These are phyloP conservation scores for Simalia tracyae DNA, from an alignment of 2,797 vertebrate genomes.

Conservation along the genomic window DNA sequence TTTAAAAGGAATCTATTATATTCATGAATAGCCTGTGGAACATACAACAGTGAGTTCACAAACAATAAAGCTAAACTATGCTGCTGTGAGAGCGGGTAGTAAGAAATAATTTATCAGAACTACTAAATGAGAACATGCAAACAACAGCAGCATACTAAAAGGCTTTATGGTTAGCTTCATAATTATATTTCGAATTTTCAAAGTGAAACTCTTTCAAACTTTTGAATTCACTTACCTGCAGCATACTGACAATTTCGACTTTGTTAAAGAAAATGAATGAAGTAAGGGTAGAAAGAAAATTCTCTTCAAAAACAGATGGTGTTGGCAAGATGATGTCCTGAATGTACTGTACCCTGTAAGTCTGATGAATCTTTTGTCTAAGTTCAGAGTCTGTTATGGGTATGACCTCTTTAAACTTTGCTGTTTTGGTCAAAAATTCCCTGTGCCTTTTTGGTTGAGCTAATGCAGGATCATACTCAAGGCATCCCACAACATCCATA, in stretches of 20 bases:
- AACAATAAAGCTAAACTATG: neutral
- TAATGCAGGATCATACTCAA: constrained; percentile 96
- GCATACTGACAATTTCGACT: constrained; percentile 99
- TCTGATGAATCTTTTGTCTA: constrained; percentile 99
- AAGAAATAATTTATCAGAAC: neutral
- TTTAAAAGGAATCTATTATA: neutral
- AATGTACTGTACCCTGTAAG: constrained; percentile 98
- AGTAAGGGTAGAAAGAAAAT: constrained; percentile 97
- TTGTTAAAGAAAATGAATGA: constrained; percentile 99
- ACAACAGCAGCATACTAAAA: neutral
- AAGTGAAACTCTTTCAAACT: constrained; percentile 14
- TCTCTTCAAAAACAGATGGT: constrained; percentile 98
- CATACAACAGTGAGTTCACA: neutral
- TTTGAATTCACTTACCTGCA: constrained; percentile 85
- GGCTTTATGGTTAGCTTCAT: neutral
- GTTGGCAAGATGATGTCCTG: constrained; percentile 99
- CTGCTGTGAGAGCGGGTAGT: too few relatives aligned
- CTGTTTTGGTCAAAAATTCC: constrained; percentile 99
- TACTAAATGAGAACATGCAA: neutral
- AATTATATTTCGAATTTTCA: constrained; percentile 25
- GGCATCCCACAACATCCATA: constrained; percentile 99
- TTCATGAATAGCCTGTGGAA: neutral
- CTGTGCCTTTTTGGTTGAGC: constrained; percentile 94
- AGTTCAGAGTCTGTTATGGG: constrained; percentile 99
- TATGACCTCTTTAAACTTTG: constrained; percentile 99